Evolutionary conservation across 2,888 invertebrate genomes (phyloP).

Genomic region (Petrolisthes manimaculis): DNA sequence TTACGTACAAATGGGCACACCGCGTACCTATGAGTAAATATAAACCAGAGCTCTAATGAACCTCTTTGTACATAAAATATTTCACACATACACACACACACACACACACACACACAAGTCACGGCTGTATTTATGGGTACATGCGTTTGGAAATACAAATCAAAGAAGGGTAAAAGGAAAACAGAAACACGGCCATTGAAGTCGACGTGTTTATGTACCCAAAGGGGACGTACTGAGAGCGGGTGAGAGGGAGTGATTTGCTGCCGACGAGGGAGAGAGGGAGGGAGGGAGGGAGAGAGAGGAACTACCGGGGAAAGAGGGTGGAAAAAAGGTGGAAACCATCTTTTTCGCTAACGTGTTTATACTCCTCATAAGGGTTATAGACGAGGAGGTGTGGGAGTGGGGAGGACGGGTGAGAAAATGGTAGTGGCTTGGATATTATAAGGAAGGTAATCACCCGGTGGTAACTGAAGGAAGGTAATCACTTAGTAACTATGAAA

Average conservation of each 20-base stretch:
- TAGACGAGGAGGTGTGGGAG: neutral
- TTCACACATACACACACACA: neutral
- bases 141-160: too few species aligned
- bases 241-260: neutral
- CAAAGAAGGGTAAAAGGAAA: neutral
- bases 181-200: neutral
- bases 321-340: neutral
- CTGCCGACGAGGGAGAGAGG: neutral
- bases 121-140: too few species aligned
- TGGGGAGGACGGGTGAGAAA: neutral
- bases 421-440: neutral
- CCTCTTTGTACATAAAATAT: too few species aligned
- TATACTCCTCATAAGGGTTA: neutral
- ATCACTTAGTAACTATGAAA: too few species aligned
- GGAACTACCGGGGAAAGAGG: neutral
- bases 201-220: neutral
- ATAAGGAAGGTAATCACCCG: too few species aligned
- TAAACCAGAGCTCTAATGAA: too few species aligned
- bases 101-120: neutral
- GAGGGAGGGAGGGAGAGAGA: neutral
- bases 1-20: too few species aligned
- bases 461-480: too few species aligned
- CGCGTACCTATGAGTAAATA: too few species aligned
- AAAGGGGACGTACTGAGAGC: neutral
- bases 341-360: conserved; percentile 7